Base-by-base conservation (phyloP, 2,888 invertebrate species). In the Eueremaeus valkanovi region DNA sequence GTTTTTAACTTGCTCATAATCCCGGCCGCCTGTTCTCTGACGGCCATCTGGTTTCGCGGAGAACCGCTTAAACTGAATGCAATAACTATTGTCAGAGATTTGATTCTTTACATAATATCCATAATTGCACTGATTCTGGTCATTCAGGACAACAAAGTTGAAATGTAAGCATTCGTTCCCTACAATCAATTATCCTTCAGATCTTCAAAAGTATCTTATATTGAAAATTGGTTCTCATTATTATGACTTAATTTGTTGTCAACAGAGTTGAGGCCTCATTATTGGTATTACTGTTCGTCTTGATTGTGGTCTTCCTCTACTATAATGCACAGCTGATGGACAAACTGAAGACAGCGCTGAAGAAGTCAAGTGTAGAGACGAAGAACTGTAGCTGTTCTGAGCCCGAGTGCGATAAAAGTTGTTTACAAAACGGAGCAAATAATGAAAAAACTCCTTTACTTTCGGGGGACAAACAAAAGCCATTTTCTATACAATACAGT, bases 1-100 rank as follows among this genome's bases (percentile, higher is more conserved):
- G 89, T 93, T 79, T 94, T 93, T 83, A 94, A 94, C 81, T 90
- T 91, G 0, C 86, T 94, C 0, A 92, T 92, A 9, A 92, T 93
- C 5, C 77, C 79, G 3, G 77, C 78, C 21, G 78, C 75, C 33
- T 76, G 77, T 24, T 77, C 76, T 6, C 40, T 79, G 13, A 75
- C 76, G 27, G n/a, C 68, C 24, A 76, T 79, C 0, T 77, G 74
- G 31, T 24, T 33, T 31, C n/a, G 42, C 11, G 61, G 61, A 0
- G 29, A 68, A 6, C 61, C 61, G 18, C 31, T 66, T 16, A 75
- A 61, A 70, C 13, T 75, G 24, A 66, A n/a, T 6, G 51, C 75
- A 21, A 92, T 91, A 90, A 92, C 92, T 3, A 85, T 92, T 80
- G 91, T 90, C 66, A 86, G 92, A 80, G 92, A 92, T 82, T 91